Base-by-base conservation (phyloP, 2,797 vertebrate genomes). In the Sebastes trivittatus region DNA sequence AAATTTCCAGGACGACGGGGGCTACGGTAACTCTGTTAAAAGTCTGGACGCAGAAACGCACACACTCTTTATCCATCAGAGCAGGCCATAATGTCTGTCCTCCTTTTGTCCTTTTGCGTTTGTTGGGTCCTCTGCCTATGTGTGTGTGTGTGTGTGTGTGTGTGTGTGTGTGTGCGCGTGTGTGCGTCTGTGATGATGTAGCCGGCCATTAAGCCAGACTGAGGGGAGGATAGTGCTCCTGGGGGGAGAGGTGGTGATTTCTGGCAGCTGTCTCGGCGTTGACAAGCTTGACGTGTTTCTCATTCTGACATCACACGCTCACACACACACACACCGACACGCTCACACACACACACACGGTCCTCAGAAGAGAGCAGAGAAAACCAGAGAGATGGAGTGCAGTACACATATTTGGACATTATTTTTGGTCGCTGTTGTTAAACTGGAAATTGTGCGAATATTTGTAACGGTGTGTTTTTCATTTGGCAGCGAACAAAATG, bases 1-100 rank as follows among this genome's bases (percentile, higher is more conserved):
- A 84, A 82, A 92, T 93, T 94, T 94, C 93, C 92, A 91, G 80
- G 23, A 88, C 13, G 82, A 91, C 75, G 46, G 80, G 89, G 84
- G 80, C 84, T 89, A 85, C 61, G 56, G 87, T 90, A 89, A 89
- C 70, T 87, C 87, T 82, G 85, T 86, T 87, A 90, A 88, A 88
- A 84, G 83, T 87, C 91, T 91, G 88, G 81, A 90, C 66, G 27
- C 72, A 66, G 77, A 84, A 79, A 86, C 8, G 55, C 81, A 91
- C 86, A 92, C 86, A 87, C 84, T 93, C 92, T 92, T 92, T 92
- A 87, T 94, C 91, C 92, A 94, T 94, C 92, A 94, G 82, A 70
- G 82, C 36, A 2, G 68, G 73, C 78, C 82, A 70, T 86, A 71
- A 81, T 30, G 81, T 78, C 82, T 85, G 78, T 81, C 78, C 81